Base-by-base conservation (phyloP, 2,113 vertebrate genomes). In the Hepsetus odoe region DNA sequence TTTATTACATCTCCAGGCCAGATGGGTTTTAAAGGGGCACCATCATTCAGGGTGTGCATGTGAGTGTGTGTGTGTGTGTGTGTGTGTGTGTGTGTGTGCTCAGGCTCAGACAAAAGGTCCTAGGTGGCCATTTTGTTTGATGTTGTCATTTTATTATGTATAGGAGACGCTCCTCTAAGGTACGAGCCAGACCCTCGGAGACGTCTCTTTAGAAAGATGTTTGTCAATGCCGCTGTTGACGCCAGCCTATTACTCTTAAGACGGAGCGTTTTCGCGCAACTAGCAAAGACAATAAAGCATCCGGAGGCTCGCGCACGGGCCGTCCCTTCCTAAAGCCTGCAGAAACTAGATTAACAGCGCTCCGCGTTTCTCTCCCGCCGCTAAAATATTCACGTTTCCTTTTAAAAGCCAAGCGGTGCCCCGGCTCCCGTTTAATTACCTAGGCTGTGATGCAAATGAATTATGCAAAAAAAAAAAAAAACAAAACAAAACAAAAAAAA, bases 1-100 rank as follows among this genome's bases (percentile, higher is more conserved):
- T 98, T 98, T 98, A 98, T 98, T 98, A 98, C 95, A 95, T 97
- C 95, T 94, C 92, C 86, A 91, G 96, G 95, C 95, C 95, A 97
- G 95, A 95, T 96, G 95, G 95, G 94, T 94, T 93, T 98, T 96
- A 96, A 97, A 97, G 96, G 93, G 94, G 92, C 93, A 93, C 94
- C 92, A 91, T 92, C 91, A 46, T 65, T 92, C 89, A 90, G 79
- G 89, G 87, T 84, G 90, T 88, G 87, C 35, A 33, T 46, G 61
- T n/a, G n/a, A n/a, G n/a, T n/a, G n/a, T n/a, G n/a, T n/a, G n/a
- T n/a, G n/a, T n/a, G n/a, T n/a, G n/a, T n/a, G n/a, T 12, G 30
- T n/a, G 38, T n/a, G 69, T 78, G 3, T 56, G 51, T 83, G 84
- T 90, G 88, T 83, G 87, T 89, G 24, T 64, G 65, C 35, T 26